Conservation (phyloP, 2,888 invertebrate genomes). For the Alloplasta piceator region DNA sequence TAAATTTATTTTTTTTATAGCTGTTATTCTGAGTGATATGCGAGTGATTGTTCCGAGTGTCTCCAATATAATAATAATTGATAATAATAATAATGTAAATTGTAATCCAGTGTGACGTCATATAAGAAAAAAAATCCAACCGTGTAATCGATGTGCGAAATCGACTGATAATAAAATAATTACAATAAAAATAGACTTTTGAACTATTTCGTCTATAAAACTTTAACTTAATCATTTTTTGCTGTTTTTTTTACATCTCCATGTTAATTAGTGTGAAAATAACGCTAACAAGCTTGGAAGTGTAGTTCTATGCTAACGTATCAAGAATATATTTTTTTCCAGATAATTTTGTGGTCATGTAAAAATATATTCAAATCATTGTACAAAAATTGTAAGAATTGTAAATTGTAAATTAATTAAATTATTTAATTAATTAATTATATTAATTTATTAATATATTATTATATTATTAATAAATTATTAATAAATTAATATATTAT, state of each 20-base stretch:
- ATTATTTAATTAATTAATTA: no score
- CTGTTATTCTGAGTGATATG: slow-evolving; percentile 58
- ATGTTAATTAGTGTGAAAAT: slow-evolving; percentile 32
- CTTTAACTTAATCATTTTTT: slow-evolving; percentile 21
- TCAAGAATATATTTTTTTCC: no score
- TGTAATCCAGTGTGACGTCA: slow-evolving; percentile 20
- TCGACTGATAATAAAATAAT: slow-evolving; percentile 22
- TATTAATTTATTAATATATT: no score
- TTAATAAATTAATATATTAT: no score
- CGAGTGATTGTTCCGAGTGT: slow-evolving; percentile 61
- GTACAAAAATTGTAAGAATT: no score
- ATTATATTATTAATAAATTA: no score
- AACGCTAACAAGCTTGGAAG: slow-evolving; percentile 30
- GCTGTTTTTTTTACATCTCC: slow-evolving; percentile 2
- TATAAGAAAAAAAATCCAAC: slow-evolving; percentile 39
- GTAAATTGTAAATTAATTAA: no score
- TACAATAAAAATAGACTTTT: not conserved
- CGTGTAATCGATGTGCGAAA: slow-evolving; percentile 40
- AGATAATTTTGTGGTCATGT: no score
- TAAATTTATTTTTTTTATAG: slow-evolving; percentile 48
- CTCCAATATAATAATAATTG: slow-evolving; percentile 30
- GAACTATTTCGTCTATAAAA: slow-evolving; percentile 41
- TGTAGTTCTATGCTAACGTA: no score
- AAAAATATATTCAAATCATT: no score
- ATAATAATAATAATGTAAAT: slow-evolving; percentile 34